Percentiles rank a stretch among this genome's conserved stretches.
These are phyloP conservation scores for Orientallactaga bullata DNA, from an alignment of 2,113 vertebrate genomes.

Conservation along the genomic window DNA sequence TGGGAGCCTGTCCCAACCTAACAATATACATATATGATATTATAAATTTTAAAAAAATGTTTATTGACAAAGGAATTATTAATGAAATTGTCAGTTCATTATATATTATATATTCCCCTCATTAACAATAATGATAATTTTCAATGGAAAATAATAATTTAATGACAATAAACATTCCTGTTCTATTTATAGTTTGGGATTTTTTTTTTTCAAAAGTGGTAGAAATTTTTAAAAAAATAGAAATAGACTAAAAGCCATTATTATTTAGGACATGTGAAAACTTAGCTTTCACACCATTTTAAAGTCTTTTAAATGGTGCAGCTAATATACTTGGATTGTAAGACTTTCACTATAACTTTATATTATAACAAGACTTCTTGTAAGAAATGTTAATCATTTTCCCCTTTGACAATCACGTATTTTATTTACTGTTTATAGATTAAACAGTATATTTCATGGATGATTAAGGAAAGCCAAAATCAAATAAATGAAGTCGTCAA, in stretches of 20 bases:
- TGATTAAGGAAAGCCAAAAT: too few relatives aligned
- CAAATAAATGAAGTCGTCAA: too few relatives aligned
- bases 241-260: background rate
- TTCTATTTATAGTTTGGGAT: background rate
- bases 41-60: background rate
- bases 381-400: background rate
- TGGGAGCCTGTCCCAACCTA: too few relatives aligned
- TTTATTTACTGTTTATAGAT: background rate
- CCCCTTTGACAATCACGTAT: background rate
- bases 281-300: background rate
- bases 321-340: background rate
- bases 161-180: constrained; percentile 12
- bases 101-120: background rate
- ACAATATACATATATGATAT: background rate
- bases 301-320: background rate
- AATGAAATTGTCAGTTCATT: background rate
- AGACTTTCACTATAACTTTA: background rate
- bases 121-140: background rate
- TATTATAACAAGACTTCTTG: background rate
- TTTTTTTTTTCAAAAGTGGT: background rate
- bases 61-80: background rate
- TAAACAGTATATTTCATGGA: constrained; percentile 26
- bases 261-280: background rate
- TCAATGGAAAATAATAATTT: background rate
- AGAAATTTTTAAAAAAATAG: background rate